A percentile compares a stretch with the other conserved stretches of the same genome.
These are phyloP conservation scores for Therioaphis trifolii DNA, from an alignment of 2,888 invertebrate species.

Conservation along the genomic window DNA sequence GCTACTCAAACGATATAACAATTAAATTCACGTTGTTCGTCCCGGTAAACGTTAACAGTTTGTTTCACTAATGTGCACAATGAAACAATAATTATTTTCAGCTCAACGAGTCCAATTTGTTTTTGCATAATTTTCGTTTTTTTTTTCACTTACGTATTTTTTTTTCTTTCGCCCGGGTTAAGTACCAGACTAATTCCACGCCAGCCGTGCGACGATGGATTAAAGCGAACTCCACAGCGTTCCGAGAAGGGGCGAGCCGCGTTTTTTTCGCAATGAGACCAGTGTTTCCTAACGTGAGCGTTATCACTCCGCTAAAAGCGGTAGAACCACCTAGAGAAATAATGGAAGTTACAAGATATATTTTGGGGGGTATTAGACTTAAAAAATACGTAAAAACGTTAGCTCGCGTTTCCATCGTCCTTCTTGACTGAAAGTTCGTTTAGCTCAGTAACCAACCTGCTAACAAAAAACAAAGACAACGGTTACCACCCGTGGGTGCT, in stretches of 20 bases:
- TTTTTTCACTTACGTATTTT: background rate
- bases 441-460: no score
- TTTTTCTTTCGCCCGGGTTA: background rate
- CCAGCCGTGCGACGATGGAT: background rate
- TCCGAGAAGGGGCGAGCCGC: background rate
- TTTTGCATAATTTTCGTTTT: background rate
- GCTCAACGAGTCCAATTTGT: background rate
- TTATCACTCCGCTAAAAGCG: no score
- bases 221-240: slow-evolving; percentile 23
- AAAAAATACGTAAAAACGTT: no score
- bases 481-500: no score
- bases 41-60: background rate
- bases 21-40: background rate
- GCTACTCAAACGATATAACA: no score
- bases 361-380: no score
- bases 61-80: background rate
- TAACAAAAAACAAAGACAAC: no score
- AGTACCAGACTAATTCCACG: slow-evolving; percentile 31
- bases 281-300: no score
- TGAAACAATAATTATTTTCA: slow-evolving; percentile 20
- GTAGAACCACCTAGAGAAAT: no score
- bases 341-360: no score
- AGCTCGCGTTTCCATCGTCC: no score
- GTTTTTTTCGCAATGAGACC: slow-evolving; percentile 41
- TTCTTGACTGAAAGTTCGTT: no score